Evolutionary conservation across 2,113 vertebrate genomes (phyloP).

Genomic region (Aplodontia rufa): DNA sequence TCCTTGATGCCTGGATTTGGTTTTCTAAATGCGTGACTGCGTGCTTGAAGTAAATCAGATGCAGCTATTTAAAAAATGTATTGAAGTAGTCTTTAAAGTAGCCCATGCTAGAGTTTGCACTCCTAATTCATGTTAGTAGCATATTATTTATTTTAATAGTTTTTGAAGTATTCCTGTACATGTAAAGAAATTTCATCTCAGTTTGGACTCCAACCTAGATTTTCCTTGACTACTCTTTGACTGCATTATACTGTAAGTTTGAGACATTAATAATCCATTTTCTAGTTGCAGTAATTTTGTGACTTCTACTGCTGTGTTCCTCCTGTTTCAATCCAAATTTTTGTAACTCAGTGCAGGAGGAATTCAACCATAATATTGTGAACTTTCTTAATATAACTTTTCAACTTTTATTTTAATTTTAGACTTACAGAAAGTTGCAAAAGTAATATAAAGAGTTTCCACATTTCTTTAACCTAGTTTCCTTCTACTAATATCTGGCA

Average conservation of each 20-base stretch:
- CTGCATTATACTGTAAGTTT: not conserved
- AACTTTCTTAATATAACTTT: not conserved
- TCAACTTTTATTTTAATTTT: not conserved
- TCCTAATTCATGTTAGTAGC: not conserved
- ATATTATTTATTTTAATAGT: not conserved
- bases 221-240: not conserved
- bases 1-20: not conserved
- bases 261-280: not conserved
- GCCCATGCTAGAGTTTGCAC: not conserved
- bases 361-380: not conserved
- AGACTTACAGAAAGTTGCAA: not conserved
- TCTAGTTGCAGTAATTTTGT: not conserved
- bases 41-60: not conserved
- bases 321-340: not conserved
- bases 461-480: not conserved
- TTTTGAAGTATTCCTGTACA: not conserved
- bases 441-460: not conserved
- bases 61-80: not conserved
- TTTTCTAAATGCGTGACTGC: conserved; percentile 4
- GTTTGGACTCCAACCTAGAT: not conserved
- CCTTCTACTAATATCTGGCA: not conserved
- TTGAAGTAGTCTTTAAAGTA: not conserved
- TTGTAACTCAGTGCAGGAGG: not conserved
- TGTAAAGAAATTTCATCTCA: not conserved
- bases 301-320: not conserved